Conservation (phyloP, 2,888 invertebrate genomes). For the Junonia oenone region DNA sequence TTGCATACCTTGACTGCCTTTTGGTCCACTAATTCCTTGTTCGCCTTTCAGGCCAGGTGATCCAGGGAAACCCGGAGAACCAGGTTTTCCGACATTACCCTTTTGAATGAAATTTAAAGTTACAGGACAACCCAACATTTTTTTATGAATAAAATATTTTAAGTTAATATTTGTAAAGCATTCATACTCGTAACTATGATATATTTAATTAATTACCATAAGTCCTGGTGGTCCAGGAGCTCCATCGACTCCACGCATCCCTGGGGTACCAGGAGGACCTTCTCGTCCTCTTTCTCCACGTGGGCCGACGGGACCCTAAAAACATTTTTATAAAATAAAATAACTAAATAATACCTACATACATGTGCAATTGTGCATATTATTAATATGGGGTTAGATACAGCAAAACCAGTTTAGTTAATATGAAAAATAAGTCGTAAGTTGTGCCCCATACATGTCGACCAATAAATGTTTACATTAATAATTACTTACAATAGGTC, state of each 20-base stretch:
- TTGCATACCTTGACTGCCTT: constrained; percentile 90
- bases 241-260: constrained; percentile 89
- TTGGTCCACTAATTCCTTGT: constrained; percentile 85
- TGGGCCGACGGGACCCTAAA: constrained; percentile 87
- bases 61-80: constrained; percentile 92
- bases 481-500: constrained; percentile 79
- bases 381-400: too few species aligned
- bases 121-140: too few species aligned
- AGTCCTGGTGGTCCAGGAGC: constrained; percentile 87
- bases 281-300: constrained; percentile 92
- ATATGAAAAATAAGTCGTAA: too few species aligned
- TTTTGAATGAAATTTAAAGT: constrained; percentile 39
- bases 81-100: constrained; percentile 90
- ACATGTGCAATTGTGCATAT: too few species aligned
- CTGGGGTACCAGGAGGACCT: constrained; percentile 88
- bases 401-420: too few species aligned
- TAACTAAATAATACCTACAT: too few species aligned
- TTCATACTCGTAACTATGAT: too few species aligned
- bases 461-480: neutral
- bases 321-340: too few species aligned
- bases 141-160: too few species aligned
- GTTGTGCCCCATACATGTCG: too few species aligned
- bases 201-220: constrained; percentile 69
- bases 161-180: too few species aligned
- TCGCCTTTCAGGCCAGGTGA: constrained; percentile 90